Conservation (phyloP, 92 coral and sea anemone genomes). For the Porites divaricata region DNA sequence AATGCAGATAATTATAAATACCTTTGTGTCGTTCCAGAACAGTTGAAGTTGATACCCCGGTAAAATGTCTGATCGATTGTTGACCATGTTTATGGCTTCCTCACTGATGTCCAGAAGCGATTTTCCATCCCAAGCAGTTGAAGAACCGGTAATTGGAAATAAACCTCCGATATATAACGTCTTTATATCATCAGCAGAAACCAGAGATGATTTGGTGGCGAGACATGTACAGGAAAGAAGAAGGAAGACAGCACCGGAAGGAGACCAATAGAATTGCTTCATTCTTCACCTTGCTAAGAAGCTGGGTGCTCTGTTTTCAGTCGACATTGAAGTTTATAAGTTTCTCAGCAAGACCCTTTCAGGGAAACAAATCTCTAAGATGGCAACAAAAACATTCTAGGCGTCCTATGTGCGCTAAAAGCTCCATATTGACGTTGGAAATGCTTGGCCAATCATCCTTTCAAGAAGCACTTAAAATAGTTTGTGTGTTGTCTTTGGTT, state of each 20-base stretch:
- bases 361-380: not conserved
- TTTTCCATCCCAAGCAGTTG: constrained; percentile 49
- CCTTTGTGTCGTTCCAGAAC: constrained; percentile 78
- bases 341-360: not conserved
- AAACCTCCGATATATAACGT: constrained; percentile 68
- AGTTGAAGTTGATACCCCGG: constrained; percentile 63
- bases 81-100: constrained; percentile 67
- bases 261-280: not conserved
- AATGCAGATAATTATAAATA: constrained; percentile 35
- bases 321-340: not conserved
- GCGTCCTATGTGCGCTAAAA: constrained; percentile 31
- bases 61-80: constrained; percentile 66
- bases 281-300: constrained; percentile 12
- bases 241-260: not conserved
- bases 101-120: constrained; percentile 53
- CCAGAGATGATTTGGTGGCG: not conserved
- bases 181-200: not conserved
- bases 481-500: constrained; percentile 47
- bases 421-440: constrained; percentile 44
- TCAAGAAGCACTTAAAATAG: constrained; percentile 44
- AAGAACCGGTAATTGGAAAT: constrained; percentile 62
- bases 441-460: constrained; percentile 41
- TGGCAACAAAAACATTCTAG: constrained; percentile 17
- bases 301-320: not conserved
- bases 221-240: constrained; percentile 7